Conservation (phyloP, 2,113 vertebrate genomes). For the Carassius gibelio region DNA sequence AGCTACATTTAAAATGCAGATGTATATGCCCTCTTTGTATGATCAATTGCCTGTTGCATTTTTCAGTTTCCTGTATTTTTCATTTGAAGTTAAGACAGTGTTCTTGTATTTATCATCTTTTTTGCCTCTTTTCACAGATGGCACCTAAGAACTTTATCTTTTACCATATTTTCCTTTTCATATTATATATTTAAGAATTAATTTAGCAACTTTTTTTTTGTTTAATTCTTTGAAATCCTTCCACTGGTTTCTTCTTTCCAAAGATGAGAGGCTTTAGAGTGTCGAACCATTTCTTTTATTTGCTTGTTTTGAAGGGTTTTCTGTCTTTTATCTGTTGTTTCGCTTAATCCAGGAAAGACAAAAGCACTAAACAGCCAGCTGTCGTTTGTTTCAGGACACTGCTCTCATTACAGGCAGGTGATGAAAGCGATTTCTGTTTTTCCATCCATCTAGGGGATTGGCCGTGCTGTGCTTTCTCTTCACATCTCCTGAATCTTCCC, state of each 20-base stretch:
- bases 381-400: background rate
- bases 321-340: slow-evolving; percentile 8
- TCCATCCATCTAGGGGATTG: background rate
- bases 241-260: background rate
- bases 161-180: background rate
- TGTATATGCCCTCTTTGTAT: slow-evolving; percentile 9
- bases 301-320: slow-evolving; percentile 4
- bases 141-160: background rate
- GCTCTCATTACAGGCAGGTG: slow-evolving; percentile 22
- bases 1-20: background rate
- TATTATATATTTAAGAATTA: background rate
- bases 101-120: background rate
- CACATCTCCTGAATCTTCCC: background rate
- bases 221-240: slow-evolving; percentile 3
- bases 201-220: slow-evolving; percentile 21
- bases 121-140: slow-evolving; percentile 2
- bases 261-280: background rate
- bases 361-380: slow-evolving; percentile 35
- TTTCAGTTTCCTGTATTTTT: background rate
- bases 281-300: background rate
- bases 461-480: background rate
- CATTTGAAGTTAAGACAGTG: background rate
- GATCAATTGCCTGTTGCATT: background rate
- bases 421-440: slow-evolving; percentile 12
- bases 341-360: slow-evolving; percentile 12